phyloP scores from a whole-genome alignment of 2,113 vertebrate species.

The Neogobius melanostomus region DNA sequence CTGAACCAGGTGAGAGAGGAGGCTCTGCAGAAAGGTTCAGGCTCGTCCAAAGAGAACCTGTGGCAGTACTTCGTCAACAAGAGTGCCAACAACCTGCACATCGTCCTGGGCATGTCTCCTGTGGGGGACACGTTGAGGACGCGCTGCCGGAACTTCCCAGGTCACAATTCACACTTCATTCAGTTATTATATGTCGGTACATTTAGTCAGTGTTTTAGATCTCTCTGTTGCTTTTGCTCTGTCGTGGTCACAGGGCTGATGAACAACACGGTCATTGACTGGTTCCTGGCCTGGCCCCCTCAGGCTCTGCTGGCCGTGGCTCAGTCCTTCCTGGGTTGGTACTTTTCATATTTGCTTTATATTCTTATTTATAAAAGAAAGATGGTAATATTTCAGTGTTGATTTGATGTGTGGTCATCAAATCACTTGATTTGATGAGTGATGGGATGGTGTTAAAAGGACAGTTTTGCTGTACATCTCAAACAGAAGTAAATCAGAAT shows the following conservation, averaged over 20 bases:
- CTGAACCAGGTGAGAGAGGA: constrained; percentile 84
- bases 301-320: constrained; percentile 91
- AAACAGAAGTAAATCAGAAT: no score
- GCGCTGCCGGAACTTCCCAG: constrained; percentile 96
- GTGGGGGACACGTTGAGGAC: constrained; percentile 87
- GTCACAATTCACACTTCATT: constrained; percentile 58
- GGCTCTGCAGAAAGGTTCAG: constrained; percentile 78
- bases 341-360: not conserved
- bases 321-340: constrained; percentile 87
- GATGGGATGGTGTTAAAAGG: not conserved
- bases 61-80: constrained; percentile 95
- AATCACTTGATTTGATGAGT: no score
- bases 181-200: not conserved
- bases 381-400: no score
- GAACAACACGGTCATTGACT: constrained; percentile 96
- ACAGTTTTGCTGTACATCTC: no score
- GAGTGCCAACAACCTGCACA: constrained; percentile 90
- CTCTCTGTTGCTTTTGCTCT: not conserved
- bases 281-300: constrained; percentile 93
- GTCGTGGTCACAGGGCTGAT: constrained; percentile 82
- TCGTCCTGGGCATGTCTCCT: constrained; percentile 93
- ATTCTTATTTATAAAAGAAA: not conserved
- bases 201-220: not conserved
- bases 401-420: no score
- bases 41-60: constrained; percentile 86